These are phyloP conservation scores for Cyclura pinguis DNA, from an alignment of 2,797 vertebrate genomes.

Conservation along the genomic window DNA sequence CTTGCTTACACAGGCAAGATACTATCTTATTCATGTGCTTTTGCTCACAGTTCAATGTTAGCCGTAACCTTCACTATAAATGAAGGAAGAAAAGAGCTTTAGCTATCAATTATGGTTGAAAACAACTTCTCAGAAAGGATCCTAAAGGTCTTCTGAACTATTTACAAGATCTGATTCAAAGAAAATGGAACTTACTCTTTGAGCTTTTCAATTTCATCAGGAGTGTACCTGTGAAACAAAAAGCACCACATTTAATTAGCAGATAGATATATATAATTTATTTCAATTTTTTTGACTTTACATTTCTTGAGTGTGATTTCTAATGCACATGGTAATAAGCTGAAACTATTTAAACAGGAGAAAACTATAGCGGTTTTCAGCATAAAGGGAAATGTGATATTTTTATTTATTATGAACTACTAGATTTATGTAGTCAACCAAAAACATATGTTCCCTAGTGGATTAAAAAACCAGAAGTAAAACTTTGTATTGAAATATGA, in stretches of 20 bases:
- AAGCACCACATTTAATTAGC: slow-evolving; percentile 63
- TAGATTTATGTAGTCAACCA: background rate
- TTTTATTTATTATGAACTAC: background rate
- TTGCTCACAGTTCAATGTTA: background rate
- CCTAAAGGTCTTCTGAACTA: slow-evolving; percentile 29
- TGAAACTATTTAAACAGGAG: background rate
- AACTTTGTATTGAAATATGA: background rate
- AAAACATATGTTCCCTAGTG: background rate
- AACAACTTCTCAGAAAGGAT: slow-evolving; percentile 30
- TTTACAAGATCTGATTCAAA: slow-evolving; percentile 40
- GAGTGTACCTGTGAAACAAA: slow-evolving; percentile 87
- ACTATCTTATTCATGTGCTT: background rate
- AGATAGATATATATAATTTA: slow-evolving; percentile 22
- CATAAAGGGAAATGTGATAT: background rate
- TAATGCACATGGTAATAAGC: background rate
- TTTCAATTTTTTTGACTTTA: slow-evolving; percentile 4
- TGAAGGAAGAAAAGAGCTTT: background rate
- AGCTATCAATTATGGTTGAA: background rate
- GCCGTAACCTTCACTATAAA: background rate
- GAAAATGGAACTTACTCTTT: slow-evolving; percentile 88
- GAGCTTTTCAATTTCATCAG: slow-evolving; percentile 95
- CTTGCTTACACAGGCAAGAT: background rate
- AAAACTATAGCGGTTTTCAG: background rate
- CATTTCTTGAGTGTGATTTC: background rate
- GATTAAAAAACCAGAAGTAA: background rate